A percentile compares a stretch with the other conserved stretches of the same genome.
These are phyloP conservation scores for Encarsia formosa DNA, from an alignment of 2,888 invertebrate species.

Conservation along the genomic window DNA sequence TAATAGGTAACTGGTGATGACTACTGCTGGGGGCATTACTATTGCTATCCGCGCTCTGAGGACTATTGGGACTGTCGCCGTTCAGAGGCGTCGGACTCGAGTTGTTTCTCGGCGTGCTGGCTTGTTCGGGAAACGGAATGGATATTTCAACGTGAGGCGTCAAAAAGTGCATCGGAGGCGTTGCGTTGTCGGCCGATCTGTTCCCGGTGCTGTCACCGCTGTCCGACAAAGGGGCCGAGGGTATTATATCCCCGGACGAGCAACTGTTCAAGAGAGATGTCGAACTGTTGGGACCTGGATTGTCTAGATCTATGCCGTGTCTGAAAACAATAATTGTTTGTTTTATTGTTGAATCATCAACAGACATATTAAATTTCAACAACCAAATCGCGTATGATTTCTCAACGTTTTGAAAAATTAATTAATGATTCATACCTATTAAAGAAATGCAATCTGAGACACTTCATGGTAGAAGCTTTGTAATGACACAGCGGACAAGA, in stretches of 20 bases:
- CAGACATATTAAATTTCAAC: too few relatives aligned
- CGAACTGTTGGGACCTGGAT: slow-evolving; percentile 79
- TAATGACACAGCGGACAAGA: slow-evolving; percentile 87
- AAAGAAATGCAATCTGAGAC: slow-evolving; percentile 82
- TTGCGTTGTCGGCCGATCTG: slow-evolving; percentile 79
- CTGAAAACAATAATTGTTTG: slow-evolving; percentile 51
- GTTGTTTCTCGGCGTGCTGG: slow-evolving; percentile 42
- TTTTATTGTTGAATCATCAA: too few relatives aligned
- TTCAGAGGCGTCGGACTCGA: slow-evolving; percentile 56
- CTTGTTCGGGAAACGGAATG: slow-evolving; percentile 77
- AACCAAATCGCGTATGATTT: too few relatives aligned
- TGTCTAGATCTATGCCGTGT: slow-evolving; percentile 86
- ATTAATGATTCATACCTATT: slow-evolving; percentile 61
- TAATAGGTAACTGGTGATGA: slow-evolving; percentile 57
- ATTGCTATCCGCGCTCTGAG: slow-evolving; percentile 77
- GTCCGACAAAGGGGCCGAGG: slow-evolving; percentile 75
- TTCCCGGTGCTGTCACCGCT: slow-evolving; percentile 79
- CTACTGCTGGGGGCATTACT: slow-evolving; percentile 71
- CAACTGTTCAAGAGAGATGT: slow-evolving; percentile 68
- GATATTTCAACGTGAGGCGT: slow-evolving; percentile 90
- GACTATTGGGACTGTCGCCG: slow-evolving; percentile 69
- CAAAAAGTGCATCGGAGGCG: slow-evolving; percentile 86
- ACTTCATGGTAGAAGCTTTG: slow-evolving; percentile 86
- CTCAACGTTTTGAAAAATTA: background rate
- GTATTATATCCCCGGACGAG: slow-evolving; percentile 61